Evolutionary conservation across 2,797 vertebrate genomes (phyloP).

Genomic region (Babyrousa celebensis): DNA sequence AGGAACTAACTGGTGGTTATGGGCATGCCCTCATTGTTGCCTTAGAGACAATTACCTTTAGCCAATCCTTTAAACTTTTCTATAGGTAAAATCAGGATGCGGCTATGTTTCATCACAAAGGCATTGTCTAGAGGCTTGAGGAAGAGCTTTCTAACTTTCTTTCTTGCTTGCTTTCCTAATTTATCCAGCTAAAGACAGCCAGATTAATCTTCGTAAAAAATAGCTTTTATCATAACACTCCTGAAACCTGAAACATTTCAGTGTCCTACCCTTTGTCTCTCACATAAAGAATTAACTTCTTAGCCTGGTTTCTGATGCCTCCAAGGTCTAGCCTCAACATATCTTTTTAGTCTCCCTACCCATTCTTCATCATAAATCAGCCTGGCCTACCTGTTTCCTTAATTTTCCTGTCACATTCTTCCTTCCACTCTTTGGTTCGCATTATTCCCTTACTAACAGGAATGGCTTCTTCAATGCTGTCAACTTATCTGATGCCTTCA

Average conservation of each 20-base stretch:
- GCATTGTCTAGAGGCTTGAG: neutral
- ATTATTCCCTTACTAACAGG: neutral
- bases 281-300: slow-evolving; percentile 1
- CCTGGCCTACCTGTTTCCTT: slow-evolving; percentile 5
- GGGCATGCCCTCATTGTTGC: slow-evolving; percentile 56
- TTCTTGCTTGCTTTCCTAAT: slow-evolving; percentile 56
- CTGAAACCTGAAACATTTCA: slow-evolving; percentile 33
- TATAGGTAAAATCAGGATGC: slow-evolving; percentile 46
- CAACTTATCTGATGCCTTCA: neutral
- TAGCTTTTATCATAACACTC: slow-evolving; percentile 4
- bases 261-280: neutral
- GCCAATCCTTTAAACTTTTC: neutral
- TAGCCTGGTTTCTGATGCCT: neutral
- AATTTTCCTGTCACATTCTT: slow-evolving; percentile 43
- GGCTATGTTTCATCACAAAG: neutral
- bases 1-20: slow-evolving; percentile 19
- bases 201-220: slow-evolving; percentile 49
- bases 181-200: neutral
- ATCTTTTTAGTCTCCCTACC: neutral
- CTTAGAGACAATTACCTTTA: slow-evolving; percentile 26
- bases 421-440: neutral
- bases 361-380: neutral
- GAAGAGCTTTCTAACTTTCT: slow-evolving; percentile 3
- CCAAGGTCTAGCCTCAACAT: neutral
- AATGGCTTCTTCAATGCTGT: neutral